A percentile compares a stretch with the other conserved stretches of the same genome.
These are phyloP conservation scores for Pantherophis guttatus DNA, from an alignment of 2,113 vertebrate genomes.

Conservation along the genomic window DNA sequence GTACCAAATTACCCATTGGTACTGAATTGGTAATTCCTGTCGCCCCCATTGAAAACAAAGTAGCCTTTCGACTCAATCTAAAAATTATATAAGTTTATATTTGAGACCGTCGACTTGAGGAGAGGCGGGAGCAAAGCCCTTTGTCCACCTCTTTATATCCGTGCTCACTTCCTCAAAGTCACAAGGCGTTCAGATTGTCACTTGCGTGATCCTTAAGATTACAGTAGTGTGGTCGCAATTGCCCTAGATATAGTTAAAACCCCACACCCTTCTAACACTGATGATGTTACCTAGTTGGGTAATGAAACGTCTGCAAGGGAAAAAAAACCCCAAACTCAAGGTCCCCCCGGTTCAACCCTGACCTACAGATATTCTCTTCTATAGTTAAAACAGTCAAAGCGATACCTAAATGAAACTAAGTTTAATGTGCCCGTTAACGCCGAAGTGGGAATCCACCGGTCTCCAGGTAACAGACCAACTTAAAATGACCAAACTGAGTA, in stretches of 20 bases:
- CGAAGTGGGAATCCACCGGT: neutral
- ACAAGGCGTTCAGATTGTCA: neutral
- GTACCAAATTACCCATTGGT: too few species aligned
- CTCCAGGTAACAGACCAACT: neutral
- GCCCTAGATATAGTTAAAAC: neutral
- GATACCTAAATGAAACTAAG: neutral
- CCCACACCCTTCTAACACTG: neutral
- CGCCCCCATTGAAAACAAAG: neutral
- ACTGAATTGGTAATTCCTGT: neutral
- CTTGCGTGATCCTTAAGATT: neutral
- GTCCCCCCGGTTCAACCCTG: neutral
- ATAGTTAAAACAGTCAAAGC: neutral
- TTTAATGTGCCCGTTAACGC: neutral
- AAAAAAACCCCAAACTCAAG: neutral
- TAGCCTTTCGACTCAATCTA: neutral
- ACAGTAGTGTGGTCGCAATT: neutral
- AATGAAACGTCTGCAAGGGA: neutral
- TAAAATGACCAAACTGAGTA: neutral
- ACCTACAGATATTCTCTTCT: neutral
- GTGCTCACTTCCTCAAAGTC: neutral
- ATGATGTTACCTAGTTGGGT: neutral
- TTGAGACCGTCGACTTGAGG: neutral
- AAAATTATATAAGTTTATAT: neutral
- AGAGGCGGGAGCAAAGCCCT: neutral
- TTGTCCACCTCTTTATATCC: neutral